phyloP scores from a whole-genome alignment of 2,797 vertebrate genomes.

The Tinamus major region DNA sequence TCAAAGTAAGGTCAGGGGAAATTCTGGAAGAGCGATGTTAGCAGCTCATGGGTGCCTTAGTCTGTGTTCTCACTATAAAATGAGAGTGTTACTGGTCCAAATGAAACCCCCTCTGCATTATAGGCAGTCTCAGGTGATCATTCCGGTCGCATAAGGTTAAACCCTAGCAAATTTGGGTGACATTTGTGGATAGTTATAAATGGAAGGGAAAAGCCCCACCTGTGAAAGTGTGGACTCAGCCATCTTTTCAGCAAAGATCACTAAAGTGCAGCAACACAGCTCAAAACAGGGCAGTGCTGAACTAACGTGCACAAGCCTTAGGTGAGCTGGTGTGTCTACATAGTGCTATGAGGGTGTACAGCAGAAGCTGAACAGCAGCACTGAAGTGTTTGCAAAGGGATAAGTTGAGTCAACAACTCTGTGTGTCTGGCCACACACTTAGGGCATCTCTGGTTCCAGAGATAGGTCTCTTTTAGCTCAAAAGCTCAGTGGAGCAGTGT shows the following conservation, averaged over 20 bases:
- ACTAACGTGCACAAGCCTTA: background rate
- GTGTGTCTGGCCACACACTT: background rate
- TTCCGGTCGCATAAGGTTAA: background rate
- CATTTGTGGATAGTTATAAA: background rate
- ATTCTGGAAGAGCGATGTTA: background rate
- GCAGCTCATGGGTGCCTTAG: background rate
- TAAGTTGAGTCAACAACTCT: fast-evolving
- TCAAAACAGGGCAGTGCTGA: background rate
- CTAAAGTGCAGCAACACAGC: background rate
- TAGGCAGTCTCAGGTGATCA: background rate
- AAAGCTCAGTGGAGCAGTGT: background rate
- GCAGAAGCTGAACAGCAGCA: background rate
- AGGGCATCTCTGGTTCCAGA: background rate
- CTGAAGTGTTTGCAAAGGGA: background rate
- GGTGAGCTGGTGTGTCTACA: background rate
- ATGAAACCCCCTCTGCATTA: background rate
- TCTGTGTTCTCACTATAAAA: background rate
- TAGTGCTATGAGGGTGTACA: background rate
- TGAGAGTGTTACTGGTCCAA: background rate
- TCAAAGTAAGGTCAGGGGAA: background rate
- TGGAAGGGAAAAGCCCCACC: background rate
- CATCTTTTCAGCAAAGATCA: background rate
- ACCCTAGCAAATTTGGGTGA: background rate
- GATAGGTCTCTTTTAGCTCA: background rate
- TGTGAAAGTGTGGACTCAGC: background rate